Evolutionary conservation across 2,797 vertebrate genomes (phyloP).

Genomic region (Rhinoraja longicauda): DNA sequence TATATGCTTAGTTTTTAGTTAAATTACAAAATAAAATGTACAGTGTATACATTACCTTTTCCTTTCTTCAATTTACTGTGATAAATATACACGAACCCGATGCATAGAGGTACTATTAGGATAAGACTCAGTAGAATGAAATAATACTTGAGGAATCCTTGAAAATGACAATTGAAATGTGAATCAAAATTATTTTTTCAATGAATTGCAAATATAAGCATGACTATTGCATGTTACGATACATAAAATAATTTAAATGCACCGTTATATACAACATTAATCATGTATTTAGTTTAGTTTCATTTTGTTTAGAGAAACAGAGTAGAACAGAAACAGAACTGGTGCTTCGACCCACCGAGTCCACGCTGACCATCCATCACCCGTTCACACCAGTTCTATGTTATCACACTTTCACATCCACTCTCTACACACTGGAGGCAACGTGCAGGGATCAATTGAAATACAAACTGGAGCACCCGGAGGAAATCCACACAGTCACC

Average conservation of each 20-base stretch:
- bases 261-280: neutral
- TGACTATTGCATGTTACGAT: neutral
- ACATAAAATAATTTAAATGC: neutral
- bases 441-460: too few species aligned
- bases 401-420: too few species aligned
- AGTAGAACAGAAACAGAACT: too few species aligned
- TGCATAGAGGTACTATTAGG: neutral
- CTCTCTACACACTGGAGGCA: too few species aligned
- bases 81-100: neutral
- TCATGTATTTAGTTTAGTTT: too few species aligned
- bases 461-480: too few species aligned
- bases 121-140: neutral
- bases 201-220: neutral
- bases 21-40: neutral
- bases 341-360: too few species aligned
- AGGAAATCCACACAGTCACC: too few species aligned
- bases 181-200: neutral
- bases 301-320: too few species aligned
- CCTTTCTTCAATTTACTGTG: neutral
- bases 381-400: too few species aligned
- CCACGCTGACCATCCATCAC: too few species aligned
- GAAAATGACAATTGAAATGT: neutral
- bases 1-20: neutral
- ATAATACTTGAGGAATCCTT: neutral
- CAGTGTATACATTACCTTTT: conserved; percentile 4